Conservation (phyloP, 2,888 invertebrate species). For the Aphrophora alni region DNA sequence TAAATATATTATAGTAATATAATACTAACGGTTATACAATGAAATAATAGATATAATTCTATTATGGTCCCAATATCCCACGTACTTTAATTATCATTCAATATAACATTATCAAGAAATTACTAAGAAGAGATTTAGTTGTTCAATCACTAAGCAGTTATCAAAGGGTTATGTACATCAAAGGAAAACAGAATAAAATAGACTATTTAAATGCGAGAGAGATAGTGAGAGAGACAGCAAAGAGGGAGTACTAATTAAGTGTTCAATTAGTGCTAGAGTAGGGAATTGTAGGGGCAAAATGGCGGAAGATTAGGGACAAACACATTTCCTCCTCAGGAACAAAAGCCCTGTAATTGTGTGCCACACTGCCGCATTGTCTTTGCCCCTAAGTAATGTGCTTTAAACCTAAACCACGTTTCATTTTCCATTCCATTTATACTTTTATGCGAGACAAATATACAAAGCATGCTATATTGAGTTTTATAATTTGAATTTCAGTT, state of each 20-base stretch:
- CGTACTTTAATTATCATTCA: too few species aligned
- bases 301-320: constrained; percentile 37
- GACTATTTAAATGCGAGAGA: background rate
- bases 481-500: too few species aligned
- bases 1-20: too few species aligned
- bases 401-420: background rate
- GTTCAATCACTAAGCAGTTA: too few species aligned
- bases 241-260: constrained; percentile 28
- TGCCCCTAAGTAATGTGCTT: background rate
- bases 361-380: background rate
- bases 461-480: too few species aligned
- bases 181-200: background rate
- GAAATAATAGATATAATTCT: too few species aligned
- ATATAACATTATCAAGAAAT: too few species aligned
- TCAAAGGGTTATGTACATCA: too few species aligned
- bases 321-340: constrained; percentile 21
- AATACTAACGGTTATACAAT: too few species aligned
- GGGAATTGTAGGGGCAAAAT: constrained; percentile 30
- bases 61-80: too few species aligned
- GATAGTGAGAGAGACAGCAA: constrained; percentile 16
- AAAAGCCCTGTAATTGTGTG: background rate
- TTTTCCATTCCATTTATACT: background rate
- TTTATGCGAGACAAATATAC: too few species aligned
- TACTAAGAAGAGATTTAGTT: too few species aligned
- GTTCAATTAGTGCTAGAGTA: constrained; percentile 27